Base-by-base conservation (phyloP, 2,888 invertebrate genomes). In the Mongoloraphidia duomilia region DNA sequence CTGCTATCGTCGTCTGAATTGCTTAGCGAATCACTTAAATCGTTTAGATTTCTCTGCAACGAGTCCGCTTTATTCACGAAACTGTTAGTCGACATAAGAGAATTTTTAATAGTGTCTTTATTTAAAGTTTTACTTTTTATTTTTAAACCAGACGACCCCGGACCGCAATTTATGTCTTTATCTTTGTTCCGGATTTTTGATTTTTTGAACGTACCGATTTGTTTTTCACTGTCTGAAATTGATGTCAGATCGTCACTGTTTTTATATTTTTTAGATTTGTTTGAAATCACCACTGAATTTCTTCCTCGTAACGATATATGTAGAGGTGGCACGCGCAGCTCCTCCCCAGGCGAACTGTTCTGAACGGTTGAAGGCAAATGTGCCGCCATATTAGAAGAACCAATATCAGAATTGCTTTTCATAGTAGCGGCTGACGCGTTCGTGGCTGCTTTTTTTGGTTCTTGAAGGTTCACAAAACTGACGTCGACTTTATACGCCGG, bases 271-370 rank as follows among this genome's bases (percentile, higher is more conserved):
- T 69, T 69, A 51, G 72, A 70, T 45, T 83, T 82, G 62, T 82
- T 80, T 60, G 82, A 85, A 57, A 88, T 88, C 44, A 91, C 87
- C 39, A 87, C 87, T 0, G 87, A 86, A 64, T 88, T 89, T 50
- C 88, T 76, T 1, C 88, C 88, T 51, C 90, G 74, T 40, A 92
- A 69, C 50, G 89, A 89, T 59, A 92, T 91, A 64, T 91, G 91
- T 52, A 91, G 70, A 2, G 91, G 92, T 9, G 92, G 91, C 43
- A 92, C 92, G 49, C 89, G 73, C 8, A 84, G 80, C 59, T 88
- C 88, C 53, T 85, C 87, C 2, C 61, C 57, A 12, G 57, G 51
- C 9, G 54, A 49, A 26, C 26, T 26, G 6, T 26, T 26, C 26
- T 3, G 26, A 26, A 26, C 26, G 26, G 26, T 6, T 6, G 26